Evolutionary conservation across 2,113 vertebrate genomes (phyloP), one percentile per base, ranked within the genome.

Genomic region (Nansenia antarctica): DNA sequence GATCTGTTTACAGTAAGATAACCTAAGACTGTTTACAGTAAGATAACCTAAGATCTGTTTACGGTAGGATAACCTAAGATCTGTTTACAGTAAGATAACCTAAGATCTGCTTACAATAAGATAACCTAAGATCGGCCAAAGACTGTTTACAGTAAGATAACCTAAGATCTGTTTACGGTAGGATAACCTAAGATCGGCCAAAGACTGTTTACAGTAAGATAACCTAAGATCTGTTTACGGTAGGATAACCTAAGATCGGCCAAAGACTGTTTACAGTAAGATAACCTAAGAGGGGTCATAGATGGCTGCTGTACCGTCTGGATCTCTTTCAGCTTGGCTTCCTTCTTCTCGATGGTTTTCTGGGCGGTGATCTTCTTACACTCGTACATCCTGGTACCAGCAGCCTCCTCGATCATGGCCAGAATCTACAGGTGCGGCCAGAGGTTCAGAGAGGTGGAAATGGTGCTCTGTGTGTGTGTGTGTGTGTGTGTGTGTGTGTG

Each of bases 261-360:
- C 3, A 6, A 20, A n/a, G n/a, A n/a, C n/a, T n/a, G 18, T n/a
- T 7, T 47, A 5, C n/a, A 49, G 45, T 11, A 7, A 49, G n/a
- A 5, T 42, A 20, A 1, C 5, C 20, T n/a, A 24, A 24, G n/a
- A 1, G 6, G 29, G 2, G 35, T 8, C 7, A 3, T n/a, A n/a
- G 7, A 70, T 31, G 5, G 67, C 3, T 9, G 14, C 67, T 84
- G 14, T 93, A 99, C 98, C 83, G 0, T 96, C 74, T 94, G 77
- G 77, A 99, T 98, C 72, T 91, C 93, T 76, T 94, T 91, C 22
- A 99, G 90, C 72, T 98, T 99, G 65, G 85, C 82, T 52, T 99
- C 97, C 69, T 99, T 99, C 86, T 98, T 99, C 70, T 94, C 94
- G 73, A 99, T 99, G 30, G 94, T 98, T 87, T 96, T 99, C 79